Conservation (phyloP, 2,113 vertebrate genomes). For the Phalacrocorax brasilianus region DNA sequence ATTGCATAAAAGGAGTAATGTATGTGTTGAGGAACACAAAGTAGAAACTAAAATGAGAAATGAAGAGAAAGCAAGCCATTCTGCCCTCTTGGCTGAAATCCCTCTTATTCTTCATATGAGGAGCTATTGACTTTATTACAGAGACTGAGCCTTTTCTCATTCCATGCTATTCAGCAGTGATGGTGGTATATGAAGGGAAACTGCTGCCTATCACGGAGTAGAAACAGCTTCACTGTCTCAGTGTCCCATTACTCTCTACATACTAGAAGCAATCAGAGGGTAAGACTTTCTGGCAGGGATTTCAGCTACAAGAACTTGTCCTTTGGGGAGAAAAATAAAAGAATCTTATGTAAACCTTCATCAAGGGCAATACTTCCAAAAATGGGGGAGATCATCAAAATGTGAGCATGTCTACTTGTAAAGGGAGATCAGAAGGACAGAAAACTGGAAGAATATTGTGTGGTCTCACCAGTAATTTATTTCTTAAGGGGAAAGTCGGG, state of each 20-base stretch:
- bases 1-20: background rate
- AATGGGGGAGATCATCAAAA: background rate
- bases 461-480: constrained; percentile 8
- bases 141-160: background rate
- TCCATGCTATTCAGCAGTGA: background rate
- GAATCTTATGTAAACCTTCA: background rate
- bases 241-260: background rate
- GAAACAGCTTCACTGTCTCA: background rate
- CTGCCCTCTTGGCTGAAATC: background rate
- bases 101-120: background rate
- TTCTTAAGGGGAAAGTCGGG: background rate
- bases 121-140: background rate
- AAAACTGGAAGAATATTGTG: background rate
- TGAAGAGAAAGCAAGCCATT: background rate
- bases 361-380: background rate
- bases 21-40: background rate
- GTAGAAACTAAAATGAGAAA: constrained; percentile 1
- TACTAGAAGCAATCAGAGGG: background rate
- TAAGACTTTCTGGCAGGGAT: background rate
- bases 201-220: background rate
- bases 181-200: constrained; percentile 1
- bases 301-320: background rate
- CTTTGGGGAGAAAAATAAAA: background rate
- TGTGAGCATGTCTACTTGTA: background rate
- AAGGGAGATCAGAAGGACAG: background rate